These are phyloP conservation scores for Telmatherina bonti DNA, from an alignment of 2,797 vertebrate species.

Conservation along the genomic window DNA sequence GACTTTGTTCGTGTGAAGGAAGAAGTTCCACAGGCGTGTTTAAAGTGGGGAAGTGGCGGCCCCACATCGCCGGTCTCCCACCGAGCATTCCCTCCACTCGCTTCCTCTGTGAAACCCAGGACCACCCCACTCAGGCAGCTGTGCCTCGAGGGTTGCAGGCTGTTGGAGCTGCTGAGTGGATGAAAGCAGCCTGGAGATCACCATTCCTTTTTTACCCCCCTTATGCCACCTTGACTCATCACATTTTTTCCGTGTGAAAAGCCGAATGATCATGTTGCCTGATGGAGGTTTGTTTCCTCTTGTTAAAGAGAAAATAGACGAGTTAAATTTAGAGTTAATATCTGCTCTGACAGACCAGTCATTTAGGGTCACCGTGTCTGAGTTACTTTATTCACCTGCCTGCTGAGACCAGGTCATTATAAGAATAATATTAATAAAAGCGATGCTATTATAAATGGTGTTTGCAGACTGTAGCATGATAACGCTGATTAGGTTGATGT, in stretches of 20 bases:
- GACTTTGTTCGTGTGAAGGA: no score
- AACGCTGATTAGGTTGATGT: no score
- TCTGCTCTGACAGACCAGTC: slow-evolving; percentile 38
- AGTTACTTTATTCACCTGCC: slow-evolving; percentile 11
- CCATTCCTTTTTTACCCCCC: slow-evolving; percentile 6
- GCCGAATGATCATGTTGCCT: slow-evolving; percentile 54
- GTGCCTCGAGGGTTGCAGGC: slow-evolving; percentile 31
- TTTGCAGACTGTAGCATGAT: no score
- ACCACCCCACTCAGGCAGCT: slow-evolving; percentile 51
- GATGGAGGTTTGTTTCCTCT: slow-evolving; percentile 54
- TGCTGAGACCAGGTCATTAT: no score
- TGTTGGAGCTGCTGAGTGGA: slow-evolving; percentile 34
- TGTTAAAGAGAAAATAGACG: slow-evolving; percentile 57
- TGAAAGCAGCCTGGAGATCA: slow-evolving; percentile 52
- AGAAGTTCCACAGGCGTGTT: background rate
- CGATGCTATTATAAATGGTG: no score
- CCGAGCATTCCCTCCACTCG: slow-evolving; percentile 68
- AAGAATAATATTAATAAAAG: no score
- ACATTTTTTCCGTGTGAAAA: slow-evolving; percentile 66
- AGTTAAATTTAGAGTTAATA: slow-evolving; percentile 55
- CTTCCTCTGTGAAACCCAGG: slow-evolving; percentile 69
- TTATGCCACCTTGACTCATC: slow-evolving; percentile 37
- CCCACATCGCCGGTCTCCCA: slow-evolving; percentile 50
- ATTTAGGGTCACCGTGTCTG: slow-evolving; percentile 22
- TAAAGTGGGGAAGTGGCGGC: slow-evolving; percentile 2